Evolutionary conservation across 2,797 vertebrate genomes (phyloP), one percentile per base, ranked within the genome.

Genomic region (Coranthus polyacanthus): DNA sequence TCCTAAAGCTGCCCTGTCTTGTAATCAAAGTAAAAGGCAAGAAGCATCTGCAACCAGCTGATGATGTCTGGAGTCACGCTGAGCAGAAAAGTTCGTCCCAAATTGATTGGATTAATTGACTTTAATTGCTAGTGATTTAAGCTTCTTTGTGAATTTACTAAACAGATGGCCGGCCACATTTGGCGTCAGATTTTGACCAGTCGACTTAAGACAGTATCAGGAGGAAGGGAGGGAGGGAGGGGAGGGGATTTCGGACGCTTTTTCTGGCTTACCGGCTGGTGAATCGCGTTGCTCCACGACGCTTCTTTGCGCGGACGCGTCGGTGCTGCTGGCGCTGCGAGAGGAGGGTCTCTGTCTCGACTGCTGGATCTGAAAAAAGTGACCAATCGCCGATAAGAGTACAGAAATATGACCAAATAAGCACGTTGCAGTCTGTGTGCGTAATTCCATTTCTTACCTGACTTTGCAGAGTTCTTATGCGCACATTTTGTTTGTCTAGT

Each of bases 401-500:
- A 1, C n/a, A 36, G 15, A 57, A 6, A 36, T 1, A 0, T 26
- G 0, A 18, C 2, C 16, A n/a, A 24, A 29, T 10, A 2, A 29
- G 4, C 32, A 22, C 0, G 0, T 2, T 1, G n/a, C 1, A 4
- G n/a, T 0, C 9, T 32, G 8, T 13, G 7, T 18, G 55, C 17
- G 3, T 41, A 10, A 24, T 17, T 6, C 22, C 24, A 12, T 2
- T 42, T 12, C 70, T 66, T 82, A 99, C 97, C 93, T 97, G 96
- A 80, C 86, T 96, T 68, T 98, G 97, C 36, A 99, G 87, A 7
- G 91, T 94, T 77, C 95, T 93, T 54, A 99, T 96, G 79, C 95
- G 95, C 68, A 96, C 69, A 12, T 95, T 97, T 81, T 98, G 97
- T 75, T 99, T 99, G 84, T 98, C 96, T 32, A 98, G 92, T 76